These are phyloP conservation scores for Lutjanus erythropterus DNA, from an alignment of 2,113 vertebrate genomes.

Conservation along the genomic window DNA sequence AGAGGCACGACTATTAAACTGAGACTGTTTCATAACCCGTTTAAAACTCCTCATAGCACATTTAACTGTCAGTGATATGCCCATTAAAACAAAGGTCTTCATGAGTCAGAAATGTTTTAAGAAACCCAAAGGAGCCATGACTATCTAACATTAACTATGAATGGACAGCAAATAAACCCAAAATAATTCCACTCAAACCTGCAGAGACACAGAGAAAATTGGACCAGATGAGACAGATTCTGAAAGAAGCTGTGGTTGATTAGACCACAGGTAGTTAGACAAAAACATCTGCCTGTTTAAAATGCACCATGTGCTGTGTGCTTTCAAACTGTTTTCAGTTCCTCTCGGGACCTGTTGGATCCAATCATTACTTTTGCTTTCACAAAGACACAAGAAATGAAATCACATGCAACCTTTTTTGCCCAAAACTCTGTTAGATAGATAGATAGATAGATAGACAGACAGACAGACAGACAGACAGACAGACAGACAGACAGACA, in stretches of 20 bases:
- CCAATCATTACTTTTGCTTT: not conserved
- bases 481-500: too few species aligned
- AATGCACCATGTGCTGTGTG: constrained; percentile 8
- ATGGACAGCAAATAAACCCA: not conserved
- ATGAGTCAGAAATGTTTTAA: not conserved
- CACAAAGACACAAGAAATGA: not conserved
- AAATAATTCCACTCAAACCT: not conserved
- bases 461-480: too few species aligned
- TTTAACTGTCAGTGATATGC: not conserved
- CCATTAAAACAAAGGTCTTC: constrained; percentile 1
- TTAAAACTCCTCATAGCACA: too few species aligned
- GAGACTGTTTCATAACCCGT: too few species aligned
- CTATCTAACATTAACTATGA: not conserved
- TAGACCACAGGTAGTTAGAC: constrained; percentile 21
- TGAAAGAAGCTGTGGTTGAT: constrained; percentile 7
- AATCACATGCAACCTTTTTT: not conserved
- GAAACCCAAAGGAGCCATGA: constrained; percentile 14
- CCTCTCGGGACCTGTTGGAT: not conserved
- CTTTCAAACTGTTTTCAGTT: constrained; percentile 6
- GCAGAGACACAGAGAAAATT: constrained; percentile 6
- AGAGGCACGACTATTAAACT: too few species aligned
- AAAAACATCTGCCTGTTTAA: constrained; percentile 14
- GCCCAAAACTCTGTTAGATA: not conserved
- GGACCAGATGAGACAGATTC: constrained; percentile 19
- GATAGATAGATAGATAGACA: too few species aligned